Evolutionary conservation across 1,140 invertebrate species (phyloP).

Genomic region (Caenorhabditis inopinata): DNA sequence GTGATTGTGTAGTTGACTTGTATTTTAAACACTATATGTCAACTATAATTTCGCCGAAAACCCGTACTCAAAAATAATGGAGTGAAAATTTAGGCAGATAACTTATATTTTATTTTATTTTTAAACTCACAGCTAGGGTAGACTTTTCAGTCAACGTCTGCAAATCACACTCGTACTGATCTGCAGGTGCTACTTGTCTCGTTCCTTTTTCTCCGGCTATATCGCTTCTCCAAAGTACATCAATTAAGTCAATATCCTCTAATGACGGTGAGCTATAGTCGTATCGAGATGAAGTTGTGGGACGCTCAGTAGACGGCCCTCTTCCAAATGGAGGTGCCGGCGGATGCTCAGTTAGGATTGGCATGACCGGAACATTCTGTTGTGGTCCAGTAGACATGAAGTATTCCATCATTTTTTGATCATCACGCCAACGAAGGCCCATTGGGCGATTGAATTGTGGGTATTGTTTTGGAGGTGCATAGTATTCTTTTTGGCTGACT

Average conservation of each 20-base stretch:
- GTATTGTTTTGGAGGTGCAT: neutral
- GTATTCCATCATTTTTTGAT: neutral
- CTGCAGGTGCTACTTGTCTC: neutral
- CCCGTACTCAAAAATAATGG: too few relatives aligned
- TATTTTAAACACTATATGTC: too few relatives aligned
- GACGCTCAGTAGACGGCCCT: neutral
- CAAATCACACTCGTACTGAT: constrained; percentile 62
- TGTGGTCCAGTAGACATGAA: neutral
- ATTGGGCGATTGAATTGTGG: neutral
- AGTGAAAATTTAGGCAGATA: too few relatives aligned
- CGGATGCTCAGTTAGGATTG: neutral
- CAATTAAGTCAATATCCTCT: constrained; percentile 63
- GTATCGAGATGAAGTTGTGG: neutral
- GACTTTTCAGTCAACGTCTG: constrained; percentile 62
- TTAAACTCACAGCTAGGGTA: constrained; percentile 45
- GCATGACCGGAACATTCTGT: neutral
- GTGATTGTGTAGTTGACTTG: too few relatives aligned
- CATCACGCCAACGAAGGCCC: constrained; percentile 3
- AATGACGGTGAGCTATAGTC: neutral
- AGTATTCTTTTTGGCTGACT: neutral
- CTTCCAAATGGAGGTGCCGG: neutral
- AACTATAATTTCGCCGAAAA: too few relatives aligned
- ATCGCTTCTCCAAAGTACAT: constrained; percentile 59
- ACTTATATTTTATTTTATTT: too few relatives aligned
- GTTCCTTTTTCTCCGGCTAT: constrained; percentile 61